phyloP scores from a whole-genome alignment of 37 sponge, comb jelly and placozoan species.

The Cliona cf. orientalis region DNA sequence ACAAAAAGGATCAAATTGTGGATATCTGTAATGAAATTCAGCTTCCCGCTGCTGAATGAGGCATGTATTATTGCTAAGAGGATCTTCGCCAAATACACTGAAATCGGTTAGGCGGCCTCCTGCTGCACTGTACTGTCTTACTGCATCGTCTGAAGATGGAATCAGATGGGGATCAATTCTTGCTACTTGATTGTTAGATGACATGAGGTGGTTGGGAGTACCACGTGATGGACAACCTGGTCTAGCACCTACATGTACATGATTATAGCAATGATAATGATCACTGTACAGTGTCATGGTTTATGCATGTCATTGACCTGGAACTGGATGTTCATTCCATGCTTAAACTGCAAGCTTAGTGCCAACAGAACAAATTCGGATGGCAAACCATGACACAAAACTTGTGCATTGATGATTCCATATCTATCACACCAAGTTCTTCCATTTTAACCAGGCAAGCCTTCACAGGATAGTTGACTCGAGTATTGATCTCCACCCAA shows the following conservation, averaged over 20 bases:
- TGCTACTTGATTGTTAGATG: background rate
- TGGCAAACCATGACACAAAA: conserved; percentile 64
- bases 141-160: conserved; percentile 13
- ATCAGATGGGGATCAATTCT: background rate
- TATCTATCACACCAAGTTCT: conserved; percentile 28
- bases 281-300: no score
- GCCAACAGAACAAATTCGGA: conserved; percentile 30
- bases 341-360: conserved; percentile 31
- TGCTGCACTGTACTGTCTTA: background rate
- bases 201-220: background rate
- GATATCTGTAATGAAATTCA: background rate
- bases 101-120: conserved; percentile 3
- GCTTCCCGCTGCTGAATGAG: background rate
- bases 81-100: conserved; percentile 19
- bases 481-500: conserved; percentile 63
- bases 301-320: no score
- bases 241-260: background rate
- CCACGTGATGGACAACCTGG: background rate
- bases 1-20: conserved; percentile 20
- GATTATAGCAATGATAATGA: background rate
- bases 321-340: conserved; percentile 64
- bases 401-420: conserved; percentile 10
- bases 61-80: background rate
- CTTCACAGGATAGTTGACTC: conserved; percentile 73
- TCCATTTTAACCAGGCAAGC: conserved; percentile 30